Evolutionary conservation across 1,140 invertebrate genomes (phyloP), one percentile per base, ranked within the genome.

Genomic region (Drosophila rufa): DNA sequence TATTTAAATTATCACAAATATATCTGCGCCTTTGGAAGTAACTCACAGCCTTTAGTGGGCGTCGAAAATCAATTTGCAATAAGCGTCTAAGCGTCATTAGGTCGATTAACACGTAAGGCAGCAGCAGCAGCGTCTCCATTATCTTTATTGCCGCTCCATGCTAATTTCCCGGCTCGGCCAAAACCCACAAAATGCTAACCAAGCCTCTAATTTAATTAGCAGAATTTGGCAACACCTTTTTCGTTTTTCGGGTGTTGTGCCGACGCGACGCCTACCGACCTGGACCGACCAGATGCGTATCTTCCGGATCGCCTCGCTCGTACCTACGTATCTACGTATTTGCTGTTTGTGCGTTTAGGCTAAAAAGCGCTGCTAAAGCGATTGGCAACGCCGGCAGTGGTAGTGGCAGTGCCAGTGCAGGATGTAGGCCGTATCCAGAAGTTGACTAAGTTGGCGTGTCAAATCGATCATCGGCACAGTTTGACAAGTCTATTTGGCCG

Each of bases 401-500:
- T 36, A 56, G 53, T 56, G 36, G 53, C 19, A 56, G 53, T 56
- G 53, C 36, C 36, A 55, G 40, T 38, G 43, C 73, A 82, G 55
- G 60, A 53, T 64, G 45, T 53, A 42, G 27, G 40, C 75, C 65
- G 67, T 40, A 25, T 56, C 59, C 51, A 81, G 78, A 69, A 84
- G 78, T 79, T 74, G 75, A 82, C 86, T 84, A 91, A 91, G 84
- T 89, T 91, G 81, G 70, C 81, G 89, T 91, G 75, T 62, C 89
- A 84, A 91, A 91, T 91, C 89, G 83, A 91, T 91, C 89, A 91
- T 89, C 71, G 78, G 79, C 84, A 89, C 89, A 87, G 84, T 91
- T 89, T 91, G 82, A 91, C 83, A 87, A 85, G 45, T 91, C 73
- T 64, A 91, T 91, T 91, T 81, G 68, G 50, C 73, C 48, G 50